phyloP scores from a whole-genome alignment of 2,797 vertebrate genomes.

The Sebastes steindachneri region DNA sequence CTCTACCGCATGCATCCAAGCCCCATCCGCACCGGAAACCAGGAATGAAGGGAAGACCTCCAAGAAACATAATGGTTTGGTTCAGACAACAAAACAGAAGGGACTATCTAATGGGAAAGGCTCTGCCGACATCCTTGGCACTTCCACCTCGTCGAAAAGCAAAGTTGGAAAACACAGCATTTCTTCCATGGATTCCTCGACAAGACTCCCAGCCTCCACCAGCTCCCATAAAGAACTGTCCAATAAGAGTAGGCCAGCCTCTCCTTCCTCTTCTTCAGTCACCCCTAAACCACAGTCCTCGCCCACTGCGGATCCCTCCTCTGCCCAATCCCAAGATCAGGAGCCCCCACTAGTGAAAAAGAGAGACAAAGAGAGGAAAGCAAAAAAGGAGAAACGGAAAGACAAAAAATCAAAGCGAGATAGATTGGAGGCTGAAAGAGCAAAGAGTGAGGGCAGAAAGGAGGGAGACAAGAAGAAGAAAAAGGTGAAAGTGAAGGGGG shows the following conservation, averaged over 20 bases:
- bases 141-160: conserved; percentile 87
- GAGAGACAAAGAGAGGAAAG: conserved; percentile 68
- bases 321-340: conserved; percentile 49
- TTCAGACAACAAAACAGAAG: conserved; percentile 81
- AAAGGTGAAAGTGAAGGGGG: conserved; percentile 67
- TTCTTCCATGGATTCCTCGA: conserved; percentile 49
- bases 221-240: conserved; percentile 58
- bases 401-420: conserved; percentile 72
- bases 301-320: conserved; percentile 38
- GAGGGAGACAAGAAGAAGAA: conserved; percentile 73
- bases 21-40: conserved; percentile 56
- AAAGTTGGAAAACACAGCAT: conserved; percentile 79
- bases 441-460: conserved; percentile 52
- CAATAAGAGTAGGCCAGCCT: conserved; percentile 54
- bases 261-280: conserved; percentile 56
- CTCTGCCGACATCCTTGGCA: conserved; percentile 82
- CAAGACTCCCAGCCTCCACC: conserved; percentile 51
- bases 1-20: conserved; percentile 50
- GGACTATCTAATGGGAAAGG: conserved; percentile 86
- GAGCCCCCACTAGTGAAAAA: conserved; percentile 49
- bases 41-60: conserved; percentile 72
- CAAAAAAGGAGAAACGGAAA: conserved; percentile 73
- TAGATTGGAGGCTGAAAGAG: conserved; percentile 42
- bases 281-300: conserved; percentile 61
- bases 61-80: conserved; percentile 76